Base-by-base conservation (phyloP, 2,797 vertebrate genomes). In the Calcarius lapponicus region DNA sequence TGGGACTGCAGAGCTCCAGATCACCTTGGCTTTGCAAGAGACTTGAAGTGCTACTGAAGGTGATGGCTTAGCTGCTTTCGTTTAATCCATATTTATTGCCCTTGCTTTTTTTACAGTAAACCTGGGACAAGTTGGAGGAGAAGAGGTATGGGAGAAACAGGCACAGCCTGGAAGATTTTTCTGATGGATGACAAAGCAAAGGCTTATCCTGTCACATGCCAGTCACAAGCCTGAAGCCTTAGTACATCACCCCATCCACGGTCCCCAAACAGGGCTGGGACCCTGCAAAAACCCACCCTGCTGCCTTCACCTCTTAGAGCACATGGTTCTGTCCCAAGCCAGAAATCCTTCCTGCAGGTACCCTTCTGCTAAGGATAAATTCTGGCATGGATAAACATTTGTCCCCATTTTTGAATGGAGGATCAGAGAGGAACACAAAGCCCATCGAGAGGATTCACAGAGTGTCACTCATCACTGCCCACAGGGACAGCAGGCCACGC, bases 381-480 rank as follows among this genome's bases (percentile, higher is more conserved):
- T n/a, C 42, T n/a, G 50, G 38, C 64, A 57, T 2, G 11, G 28
- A 21, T 42, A 25, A 64, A 56, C 40, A 31, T 31, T 54, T 31
- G 42, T 16, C n/a, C 22, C 6, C 1, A n/a, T 22, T 71, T 43
- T 67, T 36, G 12, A 21, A 5, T 2, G 32, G 31, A 5, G 31
- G 21, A 22, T 18, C 48, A 10, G 51, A 31, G 42, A 60, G 6
- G 31, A 61, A 57, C 25, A 8, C 62, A 28, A 38, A 56, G 31
- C 7, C 36, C 13, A 0, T 0, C 7, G 42, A 2, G 28, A 13
- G 13, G 16, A 36, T 21, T 42, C 38, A 11, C 4, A 17, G 31
- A 36, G 36, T 36, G 36, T 26, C 57, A 11, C 34, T 11, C 18
- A 10, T 13, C 26, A 12, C 11, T 5, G n/a, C 38, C n/a, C 47